phyloP scores from a whole-genome alignment of 2,797 vertebrate genomes.

The Pachyuromys duprasi region DNA sequence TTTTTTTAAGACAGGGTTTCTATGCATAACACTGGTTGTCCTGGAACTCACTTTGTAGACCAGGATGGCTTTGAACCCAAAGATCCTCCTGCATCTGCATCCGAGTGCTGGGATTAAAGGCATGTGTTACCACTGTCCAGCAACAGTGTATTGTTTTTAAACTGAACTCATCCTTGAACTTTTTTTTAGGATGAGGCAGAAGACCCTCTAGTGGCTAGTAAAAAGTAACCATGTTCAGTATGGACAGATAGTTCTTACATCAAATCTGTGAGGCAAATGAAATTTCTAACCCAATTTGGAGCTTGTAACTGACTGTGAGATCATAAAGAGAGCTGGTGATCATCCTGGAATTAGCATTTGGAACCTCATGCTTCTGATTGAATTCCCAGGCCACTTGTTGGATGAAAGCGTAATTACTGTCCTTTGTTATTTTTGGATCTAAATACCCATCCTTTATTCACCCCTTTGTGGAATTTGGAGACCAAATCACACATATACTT shows the following conservation, averaged over 20 bases:
- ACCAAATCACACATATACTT: constrained; percentile 67
- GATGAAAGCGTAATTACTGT: constrained; percentile 54
- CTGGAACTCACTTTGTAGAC: background rate
- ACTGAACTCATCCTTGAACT: constrained; percentile 47
- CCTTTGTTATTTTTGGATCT: constrained; percentile 61
- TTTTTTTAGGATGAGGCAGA: constrained; percentile 53
- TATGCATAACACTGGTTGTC: background rate
- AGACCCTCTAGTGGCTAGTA: constrained; percentile 50
- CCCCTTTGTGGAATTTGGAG: constrained; percentile 65
- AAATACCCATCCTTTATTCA: constrained; percentile 66
- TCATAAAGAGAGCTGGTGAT: constrained; percentile 18
- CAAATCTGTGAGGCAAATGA: constrained; percentile 52
- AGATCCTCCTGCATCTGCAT: background rate
- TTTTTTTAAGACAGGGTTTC: background rate
- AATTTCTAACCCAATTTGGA: constrained; percentile 36
- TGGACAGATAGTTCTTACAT: constrained; percentile 51
- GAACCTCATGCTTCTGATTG: constrained; percentile 19
- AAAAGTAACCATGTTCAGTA: constrained; percentile 21
- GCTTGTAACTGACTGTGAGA: background rate
- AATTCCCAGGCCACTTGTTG: constrained; percentile 60
- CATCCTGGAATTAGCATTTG: constrained; percentile 22
- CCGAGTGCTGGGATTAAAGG: background rate
- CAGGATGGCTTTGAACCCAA: background rate
- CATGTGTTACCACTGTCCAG: too few species aligned
- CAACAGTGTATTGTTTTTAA: constrained; percentile 35